These are phyloP conservation scores for Pseudochirops cupreus DNA, from an alignment of 2,797 vertebrate species.

Conservation along the genomic window DNA sequence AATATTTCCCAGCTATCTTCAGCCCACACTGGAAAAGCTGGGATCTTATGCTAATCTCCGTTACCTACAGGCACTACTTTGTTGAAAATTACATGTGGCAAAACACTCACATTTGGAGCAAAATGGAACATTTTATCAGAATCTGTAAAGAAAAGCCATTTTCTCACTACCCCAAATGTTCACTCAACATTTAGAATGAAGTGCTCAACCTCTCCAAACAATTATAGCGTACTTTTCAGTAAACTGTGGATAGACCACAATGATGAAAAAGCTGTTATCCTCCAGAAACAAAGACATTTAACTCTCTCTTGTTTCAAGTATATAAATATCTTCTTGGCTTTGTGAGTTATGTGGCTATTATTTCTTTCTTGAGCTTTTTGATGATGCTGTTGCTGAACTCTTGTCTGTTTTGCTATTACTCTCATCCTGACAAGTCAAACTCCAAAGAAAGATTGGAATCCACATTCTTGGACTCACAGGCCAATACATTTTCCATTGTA, in stretches of 20 bases:
- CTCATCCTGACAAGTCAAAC: background rate
- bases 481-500: background rate
- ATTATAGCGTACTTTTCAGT: background rate
- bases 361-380: background rate
- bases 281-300: background rate
- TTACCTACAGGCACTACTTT: slow-evolving; percentile 31
- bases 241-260: background rate
- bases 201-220: background rate
- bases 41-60: slow-evolving; percentile 8
- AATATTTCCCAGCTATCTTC: slow-evolving; percentile 12
- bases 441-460: background rate
- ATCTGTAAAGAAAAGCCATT: background rate
- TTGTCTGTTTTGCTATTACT: background rate
- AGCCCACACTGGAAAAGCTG: background rate
- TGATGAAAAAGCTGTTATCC: background rate
- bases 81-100: slow-evolving; percentile 2
- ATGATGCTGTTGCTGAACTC: too few relatives aligned
- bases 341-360: background rate
- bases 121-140: background rate
- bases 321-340: background rate
- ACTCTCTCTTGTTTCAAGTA: background rate
- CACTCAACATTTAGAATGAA: background rate
- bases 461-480: background rate
- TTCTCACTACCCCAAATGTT: background rate
- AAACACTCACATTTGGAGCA: background rate